phyloP scores from a whole-genome alignment of 2,797 vertebrate genomes.

The Paramormyrops hopkinsi region DNA sequence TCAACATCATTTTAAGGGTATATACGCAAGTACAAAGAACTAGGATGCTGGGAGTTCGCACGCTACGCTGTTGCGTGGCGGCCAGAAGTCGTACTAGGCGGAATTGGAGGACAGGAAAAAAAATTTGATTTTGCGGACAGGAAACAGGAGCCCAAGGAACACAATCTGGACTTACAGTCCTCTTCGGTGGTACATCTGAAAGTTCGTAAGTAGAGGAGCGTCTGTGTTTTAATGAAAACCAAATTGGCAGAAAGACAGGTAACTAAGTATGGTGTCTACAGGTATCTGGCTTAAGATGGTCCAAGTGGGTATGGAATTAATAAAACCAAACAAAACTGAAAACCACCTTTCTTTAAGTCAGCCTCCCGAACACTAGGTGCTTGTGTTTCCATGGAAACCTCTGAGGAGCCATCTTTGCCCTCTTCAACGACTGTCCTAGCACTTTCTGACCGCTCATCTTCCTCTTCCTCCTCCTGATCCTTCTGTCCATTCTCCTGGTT shows the following conservation, averaged over 20 bases:
- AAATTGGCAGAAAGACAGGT: neutral
- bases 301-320: neutral
- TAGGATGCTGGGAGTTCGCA: too few relatives aligned
- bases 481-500: constrained; percentile 78
- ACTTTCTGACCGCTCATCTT: constrained; percentile 46
- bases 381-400: constrained; percentile 58
- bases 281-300: neutral
- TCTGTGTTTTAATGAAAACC: neutral
- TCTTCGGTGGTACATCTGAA: too few relatives aligned
- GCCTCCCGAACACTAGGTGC: constrained; percentile 45
- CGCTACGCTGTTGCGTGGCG: too few relatives aligned
- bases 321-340: neutral
- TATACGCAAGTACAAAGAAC: too few relatives aligned
- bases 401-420: constrained; percentile 53
- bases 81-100: too few relatives aligned
- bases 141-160: too few relatives aligned
- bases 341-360: constrained; percentile 72
- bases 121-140: too few relatives aligned
- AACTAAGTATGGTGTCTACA: neutral
- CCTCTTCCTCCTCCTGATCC: constrained; percentile 53
- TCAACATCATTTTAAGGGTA: too few relatives aligned
- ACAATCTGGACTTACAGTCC: too few relatives aligned
- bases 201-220: too few relatives aligned
- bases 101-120: too few relatives aligned
- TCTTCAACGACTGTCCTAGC: constrained; percentile 46